Conservation (phyloP, 2,888 invertebrate species). For the Cheilosia urbana region DNA sequence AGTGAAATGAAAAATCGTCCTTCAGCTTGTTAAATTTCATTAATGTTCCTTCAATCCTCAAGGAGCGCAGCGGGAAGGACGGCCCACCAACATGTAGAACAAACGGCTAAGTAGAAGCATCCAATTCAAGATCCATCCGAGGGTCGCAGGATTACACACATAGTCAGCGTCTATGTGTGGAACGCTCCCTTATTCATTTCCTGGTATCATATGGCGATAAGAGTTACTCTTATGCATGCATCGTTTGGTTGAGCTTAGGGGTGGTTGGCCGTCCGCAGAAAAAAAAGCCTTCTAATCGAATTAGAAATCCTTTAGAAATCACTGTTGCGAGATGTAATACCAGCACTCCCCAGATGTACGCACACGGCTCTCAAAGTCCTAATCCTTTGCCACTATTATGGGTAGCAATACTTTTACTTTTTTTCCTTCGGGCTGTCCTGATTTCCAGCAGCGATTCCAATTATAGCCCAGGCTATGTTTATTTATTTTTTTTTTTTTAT, state of each 20-base stretch:
- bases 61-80: slow-evolving; percentile 45
- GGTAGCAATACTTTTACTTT: slow-evolving; percentile 54
- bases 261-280: slow-evolving; percentile 41
- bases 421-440: slow-evolving; percentile 20
- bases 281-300: slow-evolving; percentile 68
- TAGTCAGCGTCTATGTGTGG: slow-evolving; percentile 42
- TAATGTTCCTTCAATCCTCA: slow-evolving; percentile 60
- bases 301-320: slow-evolving; percentile 74
- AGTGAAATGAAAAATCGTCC: slow-evolving; percentile 66
- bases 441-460: slow-evolving; percentile 9
- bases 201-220: slow-evolving; percentile 74
- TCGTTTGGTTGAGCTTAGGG: slow-evolving; percentile 45
- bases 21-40: slow-evolving; percentile 61
- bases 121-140: slow-evolving; percentile 15
- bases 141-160: slow-evolving; percentile 65
- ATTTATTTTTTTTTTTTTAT: slow-evolving; percentile 23
- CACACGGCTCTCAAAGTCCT: slow-evolving; percentile 16
- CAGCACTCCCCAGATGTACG: slow-evolving; percentile 57
- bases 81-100: neutral
- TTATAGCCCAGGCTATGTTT: neutral
- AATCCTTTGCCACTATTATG: slow-evolving; percentile 70
- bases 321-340: slow-evolving; percentile 70
- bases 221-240: slow-evolving; percentile 69
- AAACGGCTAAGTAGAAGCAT: neutral
- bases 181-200: slow-evolving; percentile 14